These are phyloP conservation scores for Drosophila arawakana DNA, from an alignment of 1,140 invertebrate genomes.

Conservation along the genomic window DNA sequence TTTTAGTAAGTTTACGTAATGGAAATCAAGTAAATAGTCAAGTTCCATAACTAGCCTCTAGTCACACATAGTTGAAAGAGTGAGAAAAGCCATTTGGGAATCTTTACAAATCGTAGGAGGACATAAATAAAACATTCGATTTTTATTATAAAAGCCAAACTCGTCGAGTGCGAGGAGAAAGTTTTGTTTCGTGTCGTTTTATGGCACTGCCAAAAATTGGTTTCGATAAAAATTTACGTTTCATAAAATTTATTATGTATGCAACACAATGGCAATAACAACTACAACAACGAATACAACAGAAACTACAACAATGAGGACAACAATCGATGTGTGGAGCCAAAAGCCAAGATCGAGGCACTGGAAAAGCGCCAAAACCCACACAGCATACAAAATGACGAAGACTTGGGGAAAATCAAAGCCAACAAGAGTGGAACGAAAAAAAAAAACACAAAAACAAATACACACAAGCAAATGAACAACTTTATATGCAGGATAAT, in stretches of 20 bases:
- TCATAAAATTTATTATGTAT: constrained; percentile 83
- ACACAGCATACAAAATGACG: constrained; percentile 48
- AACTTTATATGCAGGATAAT: constrained; percentile 83
- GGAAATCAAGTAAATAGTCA: constrained; percentile 48
- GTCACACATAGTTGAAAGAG: constrained; percentile 1
- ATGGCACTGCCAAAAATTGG: constrained; percentile 79
- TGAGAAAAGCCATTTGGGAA: constrained; percentile 21
- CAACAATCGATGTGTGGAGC: constrained; percentile 35
- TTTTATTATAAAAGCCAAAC: constrained; percentile 57
- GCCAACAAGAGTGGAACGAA: constrained; percentile 36
- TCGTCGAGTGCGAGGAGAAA: constrained; percentile 20
- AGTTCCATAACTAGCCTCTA: neutral
- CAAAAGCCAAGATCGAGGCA: constrained; percentile 34
- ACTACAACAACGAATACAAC: constrained; percentile 24
- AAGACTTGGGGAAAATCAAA: constrained; percentile 59
- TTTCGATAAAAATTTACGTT: constrained; percentile 82
- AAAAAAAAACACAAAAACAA: constrained; percentile 1
- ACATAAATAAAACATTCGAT: constrained; percentile 75
- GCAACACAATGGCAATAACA: constrained; percentile 67
- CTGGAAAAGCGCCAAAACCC: constrained; percentile 42
- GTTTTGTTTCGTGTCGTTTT: constrained; percentile 62
- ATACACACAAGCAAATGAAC: constrained; percentile 74
- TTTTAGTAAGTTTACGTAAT: neutral
- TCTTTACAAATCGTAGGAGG: constrained; percentile 56
- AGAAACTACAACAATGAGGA: constrained; percentile 30